phyloP scores from a whole-genome alignment of 2,888 invertebrate species.

The Eretmocerus hayati region DNA sequence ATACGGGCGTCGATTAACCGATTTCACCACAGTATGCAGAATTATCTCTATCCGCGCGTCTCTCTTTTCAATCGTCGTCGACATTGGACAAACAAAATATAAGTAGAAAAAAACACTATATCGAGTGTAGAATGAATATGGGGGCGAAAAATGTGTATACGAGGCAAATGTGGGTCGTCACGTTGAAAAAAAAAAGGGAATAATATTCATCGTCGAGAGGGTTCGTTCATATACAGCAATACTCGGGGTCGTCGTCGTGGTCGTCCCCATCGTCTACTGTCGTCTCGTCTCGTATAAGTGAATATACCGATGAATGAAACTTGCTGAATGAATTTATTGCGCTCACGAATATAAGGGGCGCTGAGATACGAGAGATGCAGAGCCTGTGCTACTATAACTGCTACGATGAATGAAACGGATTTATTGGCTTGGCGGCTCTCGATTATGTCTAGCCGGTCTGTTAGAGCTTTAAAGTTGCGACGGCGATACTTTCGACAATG shows the following conservation, averaged over 20 bases:
- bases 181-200: neutral
- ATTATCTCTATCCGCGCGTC: neutral
- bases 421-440: neutral
- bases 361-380: neutral
- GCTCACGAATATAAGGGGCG: neutral
- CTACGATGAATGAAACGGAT: neutral
- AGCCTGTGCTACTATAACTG: too few species aligned
- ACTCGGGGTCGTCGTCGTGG: too few species aligned
- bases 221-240: too few species aligned
- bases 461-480: neutral
- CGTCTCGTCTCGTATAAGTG: too few species aligned
- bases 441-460: neutral
- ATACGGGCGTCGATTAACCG: conserved; percentile 17
- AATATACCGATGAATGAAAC: neutral
- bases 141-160: conserved; percentile 9
- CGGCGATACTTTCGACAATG: neutral
- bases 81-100: neutral
- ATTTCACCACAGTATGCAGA: too few species aligned
- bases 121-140: neutral
- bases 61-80: neutral
- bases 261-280: too few species aligned
- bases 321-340: neutral
- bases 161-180: conserved; percentile 2
- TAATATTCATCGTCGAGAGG: neutral
- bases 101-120: neutral